Percentiles rank a stretch among this genome's conserved stretches.
Evolutionary conservation across 2,888 invertebrate species (phyloP).

Genomic region (Acleris sparsana): DNA sequence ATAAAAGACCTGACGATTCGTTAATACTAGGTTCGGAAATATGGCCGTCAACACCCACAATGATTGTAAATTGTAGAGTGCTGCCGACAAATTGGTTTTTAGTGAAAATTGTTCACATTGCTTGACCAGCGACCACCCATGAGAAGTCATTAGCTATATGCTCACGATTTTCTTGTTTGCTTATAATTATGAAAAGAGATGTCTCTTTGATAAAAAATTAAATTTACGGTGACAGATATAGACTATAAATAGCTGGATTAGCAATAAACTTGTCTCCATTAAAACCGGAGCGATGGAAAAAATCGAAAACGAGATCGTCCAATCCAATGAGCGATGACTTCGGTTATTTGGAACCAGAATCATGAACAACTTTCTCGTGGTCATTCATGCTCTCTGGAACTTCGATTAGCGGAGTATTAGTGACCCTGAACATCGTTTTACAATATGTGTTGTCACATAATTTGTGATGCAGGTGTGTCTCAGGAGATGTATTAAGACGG

Average conservation of each 20-base stretch:
- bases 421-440: conserved; percentile 42
- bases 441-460: conserved; percentile 53
- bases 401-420: conserved; percentile 41
- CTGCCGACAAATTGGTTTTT: conserved; percentile 25
- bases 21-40: conserved; percentile 49
- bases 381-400: conserved; percentile 54
- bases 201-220: not conserved
- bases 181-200: conserved; percentile 8
- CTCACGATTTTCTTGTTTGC: conserved; percentile 3
- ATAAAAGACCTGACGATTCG: conserved; percentile 64
- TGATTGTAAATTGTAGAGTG: conserved; percentile 38
- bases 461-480: conserved; percentile 52
- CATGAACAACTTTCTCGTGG: conserved; percentile 70
- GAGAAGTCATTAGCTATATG: conserved; percentile 12
- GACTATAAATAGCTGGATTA: conserved; percentile 23
- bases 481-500: conserved; percentile 50
- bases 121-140: conserved; percentile 20
- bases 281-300: conserved; percentile 58
- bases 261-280: conserved; percentile 40
- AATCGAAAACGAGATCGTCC: conserved; percentile 54
- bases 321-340: conserved; percentile 54
- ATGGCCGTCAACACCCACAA: conserved; percentile 46
- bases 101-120: conserved; percentile 32
- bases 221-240: conserved; percentile 19
- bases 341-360: conserved; percentile 59